Conservation (phyloP, 2,797 vertebrate genomes). For the Pseudocheirus occidentalis region DNA sequence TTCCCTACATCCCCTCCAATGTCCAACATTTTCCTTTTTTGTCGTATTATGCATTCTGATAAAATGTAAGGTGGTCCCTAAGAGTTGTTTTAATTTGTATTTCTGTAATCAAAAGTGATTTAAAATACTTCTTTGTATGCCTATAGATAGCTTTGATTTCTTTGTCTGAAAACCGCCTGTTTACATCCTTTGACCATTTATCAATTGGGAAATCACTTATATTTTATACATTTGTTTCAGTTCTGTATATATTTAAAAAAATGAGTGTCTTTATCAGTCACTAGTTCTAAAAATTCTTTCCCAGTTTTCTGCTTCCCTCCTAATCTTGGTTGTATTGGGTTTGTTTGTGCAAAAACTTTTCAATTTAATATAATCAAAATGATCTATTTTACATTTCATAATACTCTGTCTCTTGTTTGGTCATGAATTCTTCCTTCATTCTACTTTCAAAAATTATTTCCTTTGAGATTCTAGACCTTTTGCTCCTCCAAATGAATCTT, state of each 20-base stretch:
- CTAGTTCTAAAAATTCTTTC: neutral
- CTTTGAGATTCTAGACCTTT: neutral
- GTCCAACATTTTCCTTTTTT: neutral
- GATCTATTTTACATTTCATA: neutral
- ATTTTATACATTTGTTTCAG: neutral
- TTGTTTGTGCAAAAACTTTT: neutral
- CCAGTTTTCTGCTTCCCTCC: neutral
- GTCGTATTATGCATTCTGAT: neutral
- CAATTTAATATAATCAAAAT: neutral
- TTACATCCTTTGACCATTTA: neutral
- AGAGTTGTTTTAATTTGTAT: neutral
- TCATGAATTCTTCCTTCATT: neutral
- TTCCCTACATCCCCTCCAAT: neutral
- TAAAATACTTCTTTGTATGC: neutral
- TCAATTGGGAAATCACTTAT: neutral
- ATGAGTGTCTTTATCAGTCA: neutral
- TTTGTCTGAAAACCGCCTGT: neutral
- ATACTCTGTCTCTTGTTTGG: neutral
- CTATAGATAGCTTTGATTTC: neutral
- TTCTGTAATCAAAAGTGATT: neutral
- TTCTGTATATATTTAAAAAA: neutral
- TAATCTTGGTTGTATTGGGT: neutral
- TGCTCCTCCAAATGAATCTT: neutral
- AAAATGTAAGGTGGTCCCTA: neutral
- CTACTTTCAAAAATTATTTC: neutral